Conservation (phyloP, 2,888 invertebrate species). For the Drosophila mimica region DNA sequence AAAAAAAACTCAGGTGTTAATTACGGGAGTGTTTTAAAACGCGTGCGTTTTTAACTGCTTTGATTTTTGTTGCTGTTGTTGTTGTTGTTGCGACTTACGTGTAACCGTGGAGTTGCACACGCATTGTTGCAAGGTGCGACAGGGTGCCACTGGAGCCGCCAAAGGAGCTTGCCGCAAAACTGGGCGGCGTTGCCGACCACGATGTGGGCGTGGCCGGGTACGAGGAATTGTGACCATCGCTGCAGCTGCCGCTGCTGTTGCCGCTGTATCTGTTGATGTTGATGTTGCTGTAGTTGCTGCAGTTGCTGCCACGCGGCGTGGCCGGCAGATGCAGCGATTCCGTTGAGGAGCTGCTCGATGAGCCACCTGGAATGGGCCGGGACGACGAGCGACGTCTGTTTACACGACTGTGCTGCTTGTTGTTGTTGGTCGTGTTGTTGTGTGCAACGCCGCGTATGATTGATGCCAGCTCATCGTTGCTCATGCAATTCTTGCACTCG, state of each 20-base stretch:
- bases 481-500: conserved; percentile 66
- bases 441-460: conserved; percentile 65
- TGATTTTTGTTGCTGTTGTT: background rate
- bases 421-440: conserved; percentile 23
- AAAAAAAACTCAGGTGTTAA: background rate
- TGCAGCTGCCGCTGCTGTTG: conserved; percentile 24
- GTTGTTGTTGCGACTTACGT: conserved; percentile 60
- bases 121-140: conserved; percentile 53
- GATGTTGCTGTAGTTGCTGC: conserved; percentile 22
- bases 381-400: conserved; percentile 29
- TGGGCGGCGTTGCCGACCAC: conserved; percentile 69
- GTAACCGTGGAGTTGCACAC: conserved; percentile 56
- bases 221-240: conserved; percentile 44
- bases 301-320: conserved; percentile 43
- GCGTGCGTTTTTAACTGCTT: conserved; percentile 9
- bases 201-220: conserved; percentile 78
- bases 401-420: conserved; percentile 4
- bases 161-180: conserved; percentile 42
- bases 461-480: conserved; percentile 69
- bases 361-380: conserved; percentile 41
- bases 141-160: conserved; percentile 56
- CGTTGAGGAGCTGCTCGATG: conserved; percentile 70
- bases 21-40: conserved; percentile 2
- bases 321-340: conserved; percentile 67
- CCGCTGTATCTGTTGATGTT: conserved; percentile 28